Percentiles rank a stretch among this genome's conserved stretches.
Conservation (phyloP, 2,797 vertebrate species). For the Petrocephalus sullivani region DNA sequence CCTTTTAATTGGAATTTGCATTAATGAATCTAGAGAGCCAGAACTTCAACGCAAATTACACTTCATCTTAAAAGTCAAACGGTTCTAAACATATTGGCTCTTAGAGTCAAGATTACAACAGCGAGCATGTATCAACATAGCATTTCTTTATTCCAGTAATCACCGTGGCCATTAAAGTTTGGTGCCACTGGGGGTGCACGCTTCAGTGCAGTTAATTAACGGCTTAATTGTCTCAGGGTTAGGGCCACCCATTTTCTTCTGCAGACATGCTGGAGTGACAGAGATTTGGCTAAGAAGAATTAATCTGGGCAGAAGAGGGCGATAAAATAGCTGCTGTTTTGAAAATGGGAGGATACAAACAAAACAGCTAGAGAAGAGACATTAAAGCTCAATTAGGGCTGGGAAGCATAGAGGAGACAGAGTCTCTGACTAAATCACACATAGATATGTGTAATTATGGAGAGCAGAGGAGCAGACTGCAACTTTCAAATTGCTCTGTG, state of each 20-base stretch:
- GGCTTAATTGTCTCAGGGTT: slow-evolving; percentile 31
- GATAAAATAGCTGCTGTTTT: background rate
- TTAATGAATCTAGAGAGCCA: background rate
- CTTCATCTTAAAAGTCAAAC: background rate
- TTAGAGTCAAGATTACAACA: background rate
- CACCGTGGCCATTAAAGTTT: background rate
- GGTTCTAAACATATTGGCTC: background rate
- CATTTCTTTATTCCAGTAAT: background rate
- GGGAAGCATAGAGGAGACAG: background rate
- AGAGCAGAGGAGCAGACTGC: background rate
- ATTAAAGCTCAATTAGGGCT: background rate
- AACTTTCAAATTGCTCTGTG: background rate
- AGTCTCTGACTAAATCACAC: background rate
- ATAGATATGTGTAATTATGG: background rate
- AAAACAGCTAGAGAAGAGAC: background rate
- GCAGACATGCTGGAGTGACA: slow-evolving; percentile 19
- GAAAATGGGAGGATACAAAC: background rate
- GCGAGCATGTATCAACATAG: background rate
- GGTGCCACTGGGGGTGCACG: background rate
- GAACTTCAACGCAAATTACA: background rate
- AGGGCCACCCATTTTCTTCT: slow-evolving; percentile 22
- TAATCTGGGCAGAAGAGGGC: background rate
- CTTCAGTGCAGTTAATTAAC: slow-evolving; percentile 33
- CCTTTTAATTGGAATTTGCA: slow-evolving; percentile 7
- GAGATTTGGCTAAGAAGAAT: slow-evolving; percentile 21